These are phyloP conservation scores for Rhyacophila evoluta DNA, from an alignment of 2,888 invertebrate genomes.

Conservation along the genomic window DNA sequence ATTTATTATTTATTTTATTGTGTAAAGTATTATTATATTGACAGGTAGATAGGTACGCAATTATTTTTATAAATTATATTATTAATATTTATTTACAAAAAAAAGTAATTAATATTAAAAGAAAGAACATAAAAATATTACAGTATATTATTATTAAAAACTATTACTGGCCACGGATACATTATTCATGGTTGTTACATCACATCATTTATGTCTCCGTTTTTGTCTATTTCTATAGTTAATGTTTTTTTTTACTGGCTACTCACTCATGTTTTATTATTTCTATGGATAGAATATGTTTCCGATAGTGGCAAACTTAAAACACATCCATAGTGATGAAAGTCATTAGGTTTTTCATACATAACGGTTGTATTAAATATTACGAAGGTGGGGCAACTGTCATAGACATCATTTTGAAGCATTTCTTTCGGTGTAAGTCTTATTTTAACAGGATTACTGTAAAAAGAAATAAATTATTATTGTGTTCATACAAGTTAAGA, in stretches of 20 bases:
- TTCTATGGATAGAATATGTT: not conserved
- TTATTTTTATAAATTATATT: conserved; percentile 4
- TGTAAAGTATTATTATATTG: not conserved
- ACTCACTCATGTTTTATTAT: not conserved
- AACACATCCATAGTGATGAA: not conserved
- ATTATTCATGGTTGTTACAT: not conserved
- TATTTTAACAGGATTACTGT: too few species aligned
- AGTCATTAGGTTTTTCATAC: not conserved
- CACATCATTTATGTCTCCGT: not conserved
- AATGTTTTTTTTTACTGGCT: conserved; percentile 13
- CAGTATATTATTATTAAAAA: conserved; percentile 1
- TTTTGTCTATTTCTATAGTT: not conserved
- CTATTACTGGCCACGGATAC: conserved; percentile 18
- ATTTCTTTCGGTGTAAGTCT: not conserved
- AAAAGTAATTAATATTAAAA: not conserved
- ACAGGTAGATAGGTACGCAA: not conserved
- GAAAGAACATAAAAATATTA: not conserved
- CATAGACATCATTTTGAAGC: not conserved
- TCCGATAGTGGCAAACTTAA: not conserved
- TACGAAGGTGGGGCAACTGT: not conserved
- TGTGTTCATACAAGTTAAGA: too few species aligned
- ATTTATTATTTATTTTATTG: not conserved
- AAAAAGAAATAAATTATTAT: too few species aligned
- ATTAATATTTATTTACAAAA: not conserved
- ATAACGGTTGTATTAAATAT: not conserved